Evolutionary conservation across 1,140 invertebrate genomes (phyloP), one percentile per base, ranked within the genome.

Genomic region (Coptotermes formosanus): DNA sequence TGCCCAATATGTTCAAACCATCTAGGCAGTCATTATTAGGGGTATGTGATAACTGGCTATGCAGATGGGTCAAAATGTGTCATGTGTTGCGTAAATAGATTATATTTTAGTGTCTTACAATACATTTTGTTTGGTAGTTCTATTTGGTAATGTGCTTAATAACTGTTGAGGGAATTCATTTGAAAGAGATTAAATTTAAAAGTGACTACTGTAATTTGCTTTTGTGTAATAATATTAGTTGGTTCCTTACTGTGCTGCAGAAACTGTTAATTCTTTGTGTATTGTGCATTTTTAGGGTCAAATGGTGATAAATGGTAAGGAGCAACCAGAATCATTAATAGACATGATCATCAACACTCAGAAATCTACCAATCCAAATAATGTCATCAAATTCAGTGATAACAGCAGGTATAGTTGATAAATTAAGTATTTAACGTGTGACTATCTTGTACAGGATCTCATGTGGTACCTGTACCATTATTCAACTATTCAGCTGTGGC

Each of bases 351-450:
- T 97, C 89, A 94, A 95, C 75, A 99, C 98, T 0, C 98, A 99
- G 90, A 92, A 94, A 1, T 91, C 92, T 85, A 96, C 96, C 0
- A 99, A 99, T 92, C 90, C 93, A 12, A 99, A 99, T 90, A 99
- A 99, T 92, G 95, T 99, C 14, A 99, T 99, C 88, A 98, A 98
- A 91, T 99, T 99, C 90, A 96, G 95, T 89, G 98, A 99, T 89
- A 99, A 99, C 90, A 99, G 98, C 91, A 97, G 96, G 96, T 96
- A 91, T 89, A 86, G 87, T 83, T 38, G 45, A n/a, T 84, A 30
- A 32, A 48, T 32, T 84, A 84, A 43, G 75, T 12, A 82, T 82
- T 82, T 82, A 12, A 30, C 8, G 11, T 82, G 75, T 82, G 1
- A 82, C 9, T 30, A 82, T 6, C 38, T 82, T 11, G 12, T n/a